phyloP scores from a whole-genome alignment of 2,113 vertebrate species.

The Neomonachus schauinslandi region DNA sequence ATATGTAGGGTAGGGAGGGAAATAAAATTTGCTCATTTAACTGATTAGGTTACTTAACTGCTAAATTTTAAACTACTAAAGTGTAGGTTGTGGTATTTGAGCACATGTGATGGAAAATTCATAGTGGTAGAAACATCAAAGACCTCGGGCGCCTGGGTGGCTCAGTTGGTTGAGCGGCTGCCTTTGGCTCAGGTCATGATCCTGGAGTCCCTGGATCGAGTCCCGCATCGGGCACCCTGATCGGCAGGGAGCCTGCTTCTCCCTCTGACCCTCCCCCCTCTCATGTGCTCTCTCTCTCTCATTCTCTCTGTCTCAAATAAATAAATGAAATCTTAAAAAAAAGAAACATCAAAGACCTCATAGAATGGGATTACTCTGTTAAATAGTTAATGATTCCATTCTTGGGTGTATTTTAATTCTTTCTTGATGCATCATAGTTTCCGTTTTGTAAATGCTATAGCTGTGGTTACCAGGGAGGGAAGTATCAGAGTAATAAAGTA shows the following conservation, averaged over 20 bases:
- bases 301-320: no score
- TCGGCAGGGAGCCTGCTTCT: no score
- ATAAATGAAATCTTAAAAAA: no score
- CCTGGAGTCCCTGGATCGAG: no score
- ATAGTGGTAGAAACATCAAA: not conserved
- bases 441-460: not conserved
- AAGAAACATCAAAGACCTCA: not conserved
- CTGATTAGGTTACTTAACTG: not conserved
- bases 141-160: no score
- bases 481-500: not conserved
- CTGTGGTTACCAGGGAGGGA: not conserved
- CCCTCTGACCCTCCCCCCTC: no score
- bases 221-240: no score
- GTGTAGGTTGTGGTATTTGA: not conserved
- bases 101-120: not conserved
- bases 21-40: not conserved
- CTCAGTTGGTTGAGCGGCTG: no score
- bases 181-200: no score
- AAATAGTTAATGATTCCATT: not conserved
- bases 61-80: not conserved
- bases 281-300: no score
- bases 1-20: not conserved
- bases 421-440: not conserved
- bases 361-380: not conserved
- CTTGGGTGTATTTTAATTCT: not conserved